Conservation (phyloP, 1,140 invertebrate species). For the Nasonia vitripennis region DNA sequence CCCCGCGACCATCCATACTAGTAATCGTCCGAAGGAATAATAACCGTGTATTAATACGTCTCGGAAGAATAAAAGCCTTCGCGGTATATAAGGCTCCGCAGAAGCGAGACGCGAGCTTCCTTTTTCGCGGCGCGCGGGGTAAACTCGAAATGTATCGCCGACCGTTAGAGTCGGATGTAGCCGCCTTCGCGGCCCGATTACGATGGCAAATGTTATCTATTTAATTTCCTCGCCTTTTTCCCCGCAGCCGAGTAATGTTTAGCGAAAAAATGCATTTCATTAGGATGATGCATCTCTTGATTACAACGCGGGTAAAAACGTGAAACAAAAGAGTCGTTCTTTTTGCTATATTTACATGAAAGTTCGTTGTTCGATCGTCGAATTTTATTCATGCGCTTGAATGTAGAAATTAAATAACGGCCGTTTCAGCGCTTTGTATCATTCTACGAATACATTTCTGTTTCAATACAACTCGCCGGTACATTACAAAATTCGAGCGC, state of each 20-base stretch:
- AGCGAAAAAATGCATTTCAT: conserved; percentile 40
- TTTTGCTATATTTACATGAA: too few relatives aligned
- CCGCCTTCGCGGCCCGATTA: conserved; percentile 25
- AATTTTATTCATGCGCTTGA: too few relatives aligned
- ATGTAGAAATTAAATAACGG: too few relatives aligned
- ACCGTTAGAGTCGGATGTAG: conserved; percentile 44
- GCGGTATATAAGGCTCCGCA: neutral
- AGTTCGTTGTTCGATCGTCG: too few relatives aligned
- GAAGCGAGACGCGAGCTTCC: neutral
- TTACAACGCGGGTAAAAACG: neutral
- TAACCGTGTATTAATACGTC: neutral
- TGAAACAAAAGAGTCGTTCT: neutral
- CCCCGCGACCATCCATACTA: too few relatives aligned
- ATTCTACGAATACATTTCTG: too few relatives aligned
- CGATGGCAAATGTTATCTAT: conserved; percentile 65
- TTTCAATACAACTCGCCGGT: too few relatives aligned
- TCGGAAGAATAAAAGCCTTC: neutral
- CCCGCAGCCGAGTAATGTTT: neutral
- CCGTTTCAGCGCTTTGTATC: too few relatives aligned
- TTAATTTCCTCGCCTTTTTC: conserved; percentile 61
- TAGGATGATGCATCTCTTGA: conserved; percentile 32
- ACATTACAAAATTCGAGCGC: neutral
- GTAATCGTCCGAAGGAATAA: neutral
- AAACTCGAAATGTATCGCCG: conserved; percentile 41
- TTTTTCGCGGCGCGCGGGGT: neutral